A percentile compares a stretch with the other conserved stretches of the same genome.
phyloP scores from a whole-genome alignment of 2,113 vertebrate genomes.

The Aspiorhynchus laticeps region DNA sequence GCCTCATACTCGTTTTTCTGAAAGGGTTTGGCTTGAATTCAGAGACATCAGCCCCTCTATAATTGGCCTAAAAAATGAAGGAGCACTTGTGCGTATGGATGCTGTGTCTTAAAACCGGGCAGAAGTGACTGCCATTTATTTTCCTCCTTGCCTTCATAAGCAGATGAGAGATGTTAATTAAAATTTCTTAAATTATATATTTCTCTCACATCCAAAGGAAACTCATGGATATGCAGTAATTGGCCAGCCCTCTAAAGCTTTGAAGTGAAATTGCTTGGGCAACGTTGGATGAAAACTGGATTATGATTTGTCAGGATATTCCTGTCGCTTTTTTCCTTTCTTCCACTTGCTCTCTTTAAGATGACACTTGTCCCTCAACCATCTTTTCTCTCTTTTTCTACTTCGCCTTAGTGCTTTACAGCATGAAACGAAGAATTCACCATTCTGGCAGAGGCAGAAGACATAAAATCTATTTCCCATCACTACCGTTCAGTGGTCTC shows the following conservation, averaged over 20 bases:
- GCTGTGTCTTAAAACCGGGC: conserved; percentile 15
- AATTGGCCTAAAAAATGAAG: conserved; percentile 34
- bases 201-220: conserved; percentile 62
- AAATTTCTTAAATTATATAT: conserved; percentile 65
- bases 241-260: conserved; percentile 69
- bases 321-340: conserved; percentile 55
- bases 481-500: conserved; percentile 9
- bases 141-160: conserved; percentile 45
- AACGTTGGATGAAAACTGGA: conserved; percentile 70
- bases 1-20: conserved; percentile 4
- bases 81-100: conserved; percentile 28
- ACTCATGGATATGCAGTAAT: conserved; percentile 67
- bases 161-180: conserved; percentile 68
- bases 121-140: conserved; percentile 22
- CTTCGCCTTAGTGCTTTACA: conserved; percentile 3
- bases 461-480: conserved; percentile 30
- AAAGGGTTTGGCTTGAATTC: conserved; percentile 45
- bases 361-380: conserved; percentile 21
- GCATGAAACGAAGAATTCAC: neutral
- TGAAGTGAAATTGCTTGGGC: conserved; percentile 74
- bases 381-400: neutral
- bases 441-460: neutral
- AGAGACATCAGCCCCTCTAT: conserved; percentile 35
- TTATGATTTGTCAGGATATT: conserved; percentile 68
- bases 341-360: conserved; percentile 25